These are phyloP conservation scores for Pampus argenteus DNA, from an alignment of 2,797 vertebrate genomes.

Conservation along the genomic window DNA sequence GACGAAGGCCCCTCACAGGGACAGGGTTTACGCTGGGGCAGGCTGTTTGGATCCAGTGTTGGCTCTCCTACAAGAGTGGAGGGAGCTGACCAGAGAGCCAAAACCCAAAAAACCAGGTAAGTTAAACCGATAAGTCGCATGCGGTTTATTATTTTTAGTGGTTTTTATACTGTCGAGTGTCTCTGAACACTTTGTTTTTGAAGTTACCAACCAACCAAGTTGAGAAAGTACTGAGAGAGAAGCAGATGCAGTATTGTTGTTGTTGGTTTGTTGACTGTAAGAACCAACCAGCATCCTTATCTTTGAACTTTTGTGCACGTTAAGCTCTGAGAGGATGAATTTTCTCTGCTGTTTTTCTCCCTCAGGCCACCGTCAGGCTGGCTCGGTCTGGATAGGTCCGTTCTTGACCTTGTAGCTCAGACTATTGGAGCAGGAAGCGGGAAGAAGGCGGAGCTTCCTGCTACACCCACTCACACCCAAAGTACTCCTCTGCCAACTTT, in stretches of 20 bases:
- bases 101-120: conserved; percentile 55
- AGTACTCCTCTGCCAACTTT: conserved; percentile 10
- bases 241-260: no score
- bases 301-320: no score
- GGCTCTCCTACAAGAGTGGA: conserved; percentile 80
- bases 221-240: no score
- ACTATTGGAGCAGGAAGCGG: conserved; percentile 86
- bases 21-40: conserved; percentile 89
- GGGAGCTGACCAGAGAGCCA: conserved; percentile 80
- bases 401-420: conserved; percentile 91
- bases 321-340: no score
- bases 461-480: conserved; percentile 29
- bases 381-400: conserved; percentile 91
- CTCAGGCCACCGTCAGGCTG: conserved; percentile 93
- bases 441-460: conserved; percentile 80
- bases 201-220: no score
- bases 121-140: neutral
- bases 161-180: no score
- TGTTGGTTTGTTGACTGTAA: no score
- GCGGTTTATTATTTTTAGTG: no score
- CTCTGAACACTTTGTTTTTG: no score
- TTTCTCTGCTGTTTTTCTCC: neutral
- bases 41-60: conserved; percentile 89
- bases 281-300: no score
- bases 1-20: conserved; percentile 60